Evolutionary conservation across 2,888 invertebrate species (phyloP).

Genomic region (Seira sanloemensis): DNA sequence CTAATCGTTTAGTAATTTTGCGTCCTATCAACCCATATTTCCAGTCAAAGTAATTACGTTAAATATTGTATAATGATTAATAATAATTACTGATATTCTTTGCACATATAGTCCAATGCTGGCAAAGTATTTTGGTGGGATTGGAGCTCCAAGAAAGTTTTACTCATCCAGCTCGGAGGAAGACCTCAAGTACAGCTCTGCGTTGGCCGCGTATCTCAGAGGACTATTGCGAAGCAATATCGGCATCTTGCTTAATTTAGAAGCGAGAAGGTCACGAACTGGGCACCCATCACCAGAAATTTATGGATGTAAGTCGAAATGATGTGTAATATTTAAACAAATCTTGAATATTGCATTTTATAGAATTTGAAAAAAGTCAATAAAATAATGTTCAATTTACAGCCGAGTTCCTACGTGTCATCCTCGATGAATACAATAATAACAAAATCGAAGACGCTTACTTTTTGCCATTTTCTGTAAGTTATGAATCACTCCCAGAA

Average conservation of each 20-base stretch:
- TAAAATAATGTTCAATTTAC: neutral
- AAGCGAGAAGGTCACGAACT: constrained; percentile 45
- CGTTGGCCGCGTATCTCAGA: constrained; percentile 29
- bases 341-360: too few relatives aligned
- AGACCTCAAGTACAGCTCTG: constrained; percentile 39
- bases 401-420: constrained; percentile 54
- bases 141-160: too few relatives aligned
- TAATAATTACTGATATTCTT: too few relatives aligned
- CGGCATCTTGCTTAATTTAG: constrained; percentile 41
- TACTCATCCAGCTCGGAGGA: too few relatives aligned
- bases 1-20: too few relatives aligned
- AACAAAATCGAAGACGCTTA: constrained; percentile 62
- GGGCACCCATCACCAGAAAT: constrained; percentile 56
- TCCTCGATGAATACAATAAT: constrained; percentile 27
- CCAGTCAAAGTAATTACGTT: too few relatives aligned
- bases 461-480: constrained; percentile 61
- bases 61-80: too few relatives aligned
- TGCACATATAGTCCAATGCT: too few relatives aligned
- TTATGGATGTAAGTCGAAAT: constrained; percentile 56
- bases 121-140: too few relatives aligned
- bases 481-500: constrained; percentile 65
- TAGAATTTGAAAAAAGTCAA: too few relatives aligned
- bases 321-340: too few relatives aligned
- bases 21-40: too few relatives aligned
- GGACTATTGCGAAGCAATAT: constrained; percentile 43